Evolutionary conservation across 2,888 invertebrate species (phyloP).

Genomic region (Ecliptopera silaceata): DNA sequence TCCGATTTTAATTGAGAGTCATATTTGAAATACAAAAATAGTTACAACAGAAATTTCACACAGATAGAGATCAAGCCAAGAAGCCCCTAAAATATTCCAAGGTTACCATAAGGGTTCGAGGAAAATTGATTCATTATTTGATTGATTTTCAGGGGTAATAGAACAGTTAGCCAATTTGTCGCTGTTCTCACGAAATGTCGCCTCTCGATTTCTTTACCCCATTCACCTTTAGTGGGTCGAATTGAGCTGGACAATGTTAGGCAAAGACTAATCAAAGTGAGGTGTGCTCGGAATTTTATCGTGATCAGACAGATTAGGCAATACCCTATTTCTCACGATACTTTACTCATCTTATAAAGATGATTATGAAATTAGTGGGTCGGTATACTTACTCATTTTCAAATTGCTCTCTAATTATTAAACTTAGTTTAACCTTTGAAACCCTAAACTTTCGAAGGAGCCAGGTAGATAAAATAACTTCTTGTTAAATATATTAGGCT

Average conservation of each 20-base stretch:
- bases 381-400: neutral
- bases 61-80: no score
- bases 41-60: no score
- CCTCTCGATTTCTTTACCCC: slow-evolving; percentile 49
- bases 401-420: neutral
- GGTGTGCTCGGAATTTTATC: slow-evolving; percentile 46
- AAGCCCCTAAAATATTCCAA: neutral
- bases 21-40: no score
- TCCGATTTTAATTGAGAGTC: no score
- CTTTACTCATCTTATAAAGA: slow-evolving; percentile 33
- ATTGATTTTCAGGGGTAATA: slow-evolving; percentile 30
- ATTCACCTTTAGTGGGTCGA: slow-evolving; percentile 45
- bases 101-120: slow-evolving; percentile 1
- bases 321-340: slow-evolving; percentile 59
- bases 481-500: no score
- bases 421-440: neutral
- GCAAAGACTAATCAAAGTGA: slow-evolving; percentile 48
- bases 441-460: neutral
- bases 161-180: slow-evolving; percentile 42
- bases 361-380: neutral
- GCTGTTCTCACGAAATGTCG: slow-evolving; percentile 50
- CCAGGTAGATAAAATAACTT: no score
- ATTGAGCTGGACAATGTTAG: slow-evolving; percentile 41
- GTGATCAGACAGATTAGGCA: slow-evolving; percentile 54
- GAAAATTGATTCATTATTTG: no score